Evolutionary conservation across 2,888 invertebrate species (phyloP).

Genomic region (Julus scandinavius): DNA sequence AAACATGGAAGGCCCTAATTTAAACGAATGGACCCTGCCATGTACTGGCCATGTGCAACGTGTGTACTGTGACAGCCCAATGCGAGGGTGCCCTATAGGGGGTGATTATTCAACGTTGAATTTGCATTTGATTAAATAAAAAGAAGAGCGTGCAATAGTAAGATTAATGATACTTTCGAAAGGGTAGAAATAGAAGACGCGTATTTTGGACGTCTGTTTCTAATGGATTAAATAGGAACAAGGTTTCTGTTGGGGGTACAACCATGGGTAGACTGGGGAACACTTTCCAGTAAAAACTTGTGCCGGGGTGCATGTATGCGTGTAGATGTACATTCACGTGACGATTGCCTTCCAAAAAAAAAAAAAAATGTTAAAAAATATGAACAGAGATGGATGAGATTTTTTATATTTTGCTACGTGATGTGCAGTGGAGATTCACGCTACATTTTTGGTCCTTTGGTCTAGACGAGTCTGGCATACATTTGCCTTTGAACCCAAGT

Average conservation of each 20-base stretch:
- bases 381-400: conserved; percentile 40
- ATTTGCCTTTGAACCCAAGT: conserved; percentile 36
- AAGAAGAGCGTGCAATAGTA: conserved; percentile 52
- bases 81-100: conserved; percentile 43
- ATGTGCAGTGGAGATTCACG: neutral
- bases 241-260: neutral
- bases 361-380: conserved; percentile 10
- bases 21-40: conserved; percentile 26
- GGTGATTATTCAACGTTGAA: conserved; percentile 33
- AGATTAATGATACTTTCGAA: conserved; percentile 51
- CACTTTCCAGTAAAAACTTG: neutral
- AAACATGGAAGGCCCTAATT: conserved; percentile 14
- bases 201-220: conserved; percentile 48
- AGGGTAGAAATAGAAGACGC: conserved; percentile 36
- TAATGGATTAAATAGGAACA: conserved; percentile 34
- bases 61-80: neutral
- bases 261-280: neutral
- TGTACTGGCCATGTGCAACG: conserved; percentile 25
- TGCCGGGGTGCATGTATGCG: neutral
- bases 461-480: conserved; percentile 31
- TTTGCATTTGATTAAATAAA: conserved; percentile 52
- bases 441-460: conserved; percentile 4
- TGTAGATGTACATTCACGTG: neutral
- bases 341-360: neutral
- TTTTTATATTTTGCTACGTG: neutral